These are phyloP conservation scores for Oscheius onirici DNA, from an alignment of 2,888 invertebrate genomes.

Conservation along the genomic window DNA sequence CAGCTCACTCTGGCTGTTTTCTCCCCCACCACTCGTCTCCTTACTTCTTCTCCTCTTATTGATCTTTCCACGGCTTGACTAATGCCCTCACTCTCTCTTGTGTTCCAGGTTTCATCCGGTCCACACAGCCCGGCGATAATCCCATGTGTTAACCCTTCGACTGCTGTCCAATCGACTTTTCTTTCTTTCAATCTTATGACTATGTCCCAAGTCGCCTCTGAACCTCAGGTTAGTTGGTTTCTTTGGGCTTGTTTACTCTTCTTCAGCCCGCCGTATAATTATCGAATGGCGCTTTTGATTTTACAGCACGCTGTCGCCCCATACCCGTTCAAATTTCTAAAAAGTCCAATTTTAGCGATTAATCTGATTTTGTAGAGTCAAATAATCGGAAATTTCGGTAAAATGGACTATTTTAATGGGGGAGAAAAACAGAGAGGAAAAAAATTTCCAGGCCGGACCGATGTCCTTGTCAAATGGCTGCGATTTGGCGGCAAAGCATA, in stretches of 20 bases:
- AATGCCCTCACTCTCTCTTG: not conserved
- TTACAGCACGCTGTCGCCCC: too few relatives aligned
- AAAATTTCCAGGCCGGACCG: not conserved
- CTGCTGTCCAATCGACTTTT: not conserved
- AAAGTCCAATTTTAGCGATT: not conserved
- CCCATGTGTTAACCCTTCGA: not conserved
- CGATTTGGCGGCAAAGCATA: conserved; percentile 3
- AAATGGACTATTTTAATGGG: too few relatives aligned
- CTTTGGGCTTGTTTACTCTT: not conserved
- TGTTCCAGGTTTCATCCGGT: conserved; percentile 26
- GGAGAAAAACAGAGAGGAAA: not conserved
- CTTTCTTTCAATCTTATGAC: conserved; percentile 24
- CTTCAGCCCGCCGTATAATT: too few relatives aligned
- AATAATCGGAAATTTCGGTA: not conserved
- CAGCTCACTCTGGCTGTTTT: too few relatives aligned
- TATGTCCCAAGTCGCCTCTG: conserved; percentile 34
- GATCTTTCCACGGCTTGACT: not conserved
- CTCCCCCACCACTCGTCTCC: too few relatives aligned
- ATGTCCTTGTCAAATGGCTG: conserved; percentile 33
- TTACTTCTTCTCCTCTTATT: conserved; percentile 3
- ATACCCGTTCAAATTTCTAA: too few relatives aligned
- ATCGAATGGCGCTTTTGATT: too few relatives aligned
- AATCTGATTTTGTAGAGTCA: not conserved
- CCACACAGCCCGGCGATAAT: not conserved
- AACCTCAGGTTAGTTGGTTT: conserved; percentile 24